These are phyloP conservation scores for Myiopsitta monachus DNA, from an alignment of 2,113 vertebrate genomes.

Conservation along the genomic window DNA sequence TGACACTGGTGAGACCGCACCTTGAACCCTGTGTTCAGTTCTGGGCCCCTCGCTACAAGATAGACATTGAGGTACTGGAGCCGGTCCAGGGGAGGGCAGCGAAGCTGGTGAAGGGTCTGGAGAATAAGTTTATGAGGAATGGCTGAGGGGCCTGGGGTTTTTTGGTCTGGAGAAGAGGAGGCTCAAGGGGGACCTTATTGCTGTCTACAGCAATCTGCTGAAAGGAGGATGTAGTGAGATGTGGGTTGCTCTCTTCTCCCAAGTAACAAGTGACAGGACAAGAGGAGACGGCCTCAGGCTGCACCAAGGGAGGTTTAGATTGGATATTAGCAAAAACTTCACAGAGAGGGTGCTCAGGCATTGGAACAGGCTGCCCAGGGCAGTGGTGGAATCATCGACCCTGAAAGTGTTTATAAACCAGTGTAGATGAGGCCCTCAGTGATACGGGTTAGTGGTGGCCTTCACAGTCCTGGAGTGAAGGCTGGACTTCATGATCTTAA, in stretches of 20 bases:
- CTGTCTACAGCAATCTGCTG: not conserved
- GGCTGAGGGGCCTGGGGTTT: too few relatives aligned
- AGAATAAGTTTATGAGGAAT: too few relatives aligned
- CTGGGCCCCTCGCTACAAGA: not conserved
- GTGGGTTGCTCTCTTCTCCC: not conserved
- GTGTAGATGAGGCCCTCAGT: not conserved
- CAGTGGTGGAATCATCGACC: not conserved
- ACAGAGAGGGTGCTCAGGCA: not conserved
- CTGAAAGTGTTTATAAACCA: not conserved
- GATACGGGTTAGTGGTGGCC: not conserved
- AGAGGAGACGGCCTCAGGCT: not conserved
- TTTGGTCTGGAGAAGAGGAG: not conserved
- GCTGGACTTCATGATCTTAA: not conserved
- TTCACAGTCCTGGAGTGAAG: not conserved
- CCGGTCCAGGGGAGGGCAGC: not conserved
- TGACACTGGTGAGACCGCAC: not conserved
- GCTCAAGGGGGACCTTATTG: not conserved
- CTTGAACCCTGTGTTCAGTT: not conserved
- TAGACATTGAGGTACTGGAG: not conserved
- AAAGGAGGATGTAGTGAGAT: not conserved
- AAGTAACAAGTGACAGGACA: not conserved
- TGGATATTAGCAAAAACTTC: not conserved
- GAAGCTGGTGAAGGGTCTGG: not conserved
- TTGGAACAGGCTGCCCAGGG: not conserved
- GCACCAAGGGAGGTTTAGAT: not conserved